Conservation (phyloP, 2,888 invertebrate genomes). For the Pyrrhia umbra region DNA sequence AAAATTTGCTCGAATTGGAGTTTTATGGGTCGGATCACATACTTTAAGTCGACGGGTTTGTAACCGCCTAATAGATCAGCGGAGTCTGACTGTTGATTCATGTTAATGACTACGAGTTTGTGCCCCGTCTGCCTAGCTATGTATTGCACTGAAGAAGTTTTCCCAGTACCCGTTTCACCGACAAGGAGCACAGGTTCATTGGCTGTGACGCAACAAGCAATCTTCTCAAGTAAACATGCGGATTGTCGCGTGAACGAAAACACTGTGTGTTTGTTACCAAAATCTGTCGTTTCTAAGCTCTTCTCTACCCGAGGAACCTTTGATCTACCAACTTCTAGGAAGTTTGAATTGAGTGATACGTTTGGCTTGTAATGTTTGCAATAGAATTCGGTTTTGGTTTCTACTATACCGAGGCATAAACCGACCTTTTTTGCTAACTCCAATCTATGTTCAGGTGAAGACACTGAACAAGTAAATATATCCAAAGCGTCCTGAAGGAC, state of each 20-base stretch:
- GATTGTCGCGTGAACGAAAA: constrained; percentile 96
- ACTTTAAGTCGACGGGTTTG: constrained; percentile 98
- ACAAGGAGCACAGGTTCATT: constrained; percentile 98
- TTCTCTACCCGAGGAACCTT: constrained; percentile 85
- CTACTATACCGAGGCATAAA: constrained; percentile 94
- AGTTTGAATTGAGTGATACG: constrained; percentile 89
- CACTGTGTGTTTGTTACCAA: constrained; percentile 85
- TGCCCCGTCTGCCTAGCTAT: constrained; percentile 95
- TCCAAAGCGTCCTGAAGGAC: constrained; percentile 97
- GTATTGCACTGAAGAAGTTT: constrained; percentile 98
- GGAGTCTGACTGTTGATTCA: constrained; percentile 99
- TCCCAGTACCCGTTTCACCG: constrained; percentile 99
- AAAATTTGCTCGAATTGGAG: constrained; percentile 96
- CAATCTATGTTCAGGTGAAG: constrained; percentile 91
- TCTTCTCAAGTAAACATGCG: constrained; percentile 95
- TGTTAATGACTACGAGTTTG: constrained; percentile 97
- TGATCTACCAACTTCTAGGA: constrained; percentile 93
- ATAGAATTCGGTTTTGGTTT: constrained; percentile 95
- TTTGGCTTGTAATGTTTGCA: constrained; percentile 94
- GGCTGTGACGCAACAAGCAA: constrained; percentile 95
- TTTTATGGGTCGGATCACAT: constrained; percentile 94
- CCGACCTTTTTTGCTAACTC: constrained; percentile 94
- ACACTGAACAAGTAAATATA: constrained; percentile 95
- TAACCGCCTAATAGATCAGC: constrained; percentile 99
- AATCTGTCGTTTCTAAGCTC: constrained; percentile 78